Percentiles rank a stretch among this genome's conserved stretches.
These are phyloP conservation scores for Caenorhabditis latens DNA, from an alignment of 1,140 invertebrate species.

Conservation along the genomic window DNA sequence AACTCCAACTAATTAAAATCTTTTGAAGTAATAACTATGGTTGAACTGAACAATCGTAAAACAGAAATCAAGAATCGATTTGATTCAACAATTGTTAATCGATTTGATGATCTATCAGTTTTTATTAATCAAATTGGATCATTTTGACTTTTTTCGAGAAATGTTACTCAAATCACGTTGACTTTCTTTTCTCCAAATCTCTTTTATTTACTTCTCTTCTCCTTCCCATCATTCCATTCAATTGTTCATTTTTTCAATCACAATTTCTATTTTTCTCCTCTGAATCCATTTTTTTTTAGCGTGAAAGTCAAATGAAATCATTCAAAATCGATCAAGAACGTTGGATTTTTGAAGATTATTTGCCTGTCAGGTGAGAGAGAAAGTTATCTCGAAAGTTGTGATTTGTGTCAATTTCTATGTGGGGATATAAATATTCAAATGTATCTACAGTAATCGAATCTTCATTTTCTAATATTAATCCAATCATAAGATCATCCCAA, in stretches of 20 bases:
- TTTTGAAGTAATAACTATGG: too few species aligned
- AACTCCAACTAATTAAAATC: too few species aligned
- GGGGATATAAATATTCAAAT: too few species aligned
- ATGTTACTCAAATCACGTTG: background rate
- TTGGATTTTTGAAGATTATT: slow-evolving; percentile 46
- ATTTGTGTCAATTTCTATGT: background rate
- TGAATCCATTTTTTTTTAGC: slow-evolving; percentile 13
- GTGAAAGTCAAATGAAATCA: slow-evolving; percentile 43
- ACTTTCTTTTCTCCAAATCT: background rate
- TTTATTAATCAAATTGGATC: background rate
- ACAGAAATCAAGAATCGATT: too few species aligned
- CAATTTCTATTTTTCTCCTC: too few species aligned
- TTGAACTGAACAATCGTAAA: too few species aligned
- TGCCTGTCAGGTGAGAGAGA: slow-evolving; percentile 21
- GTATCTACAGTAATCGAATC: too few species aligned
- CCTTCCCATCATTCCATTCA: background rate
- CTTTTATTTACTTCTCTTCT: background rate
- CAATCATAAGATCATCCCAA: background rate
- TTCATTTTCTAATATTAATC: background rate
- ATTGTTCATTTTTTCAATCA: background rate
- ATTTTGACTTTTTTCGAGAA: background rate
- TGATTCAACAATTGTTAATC: too few species aligned
- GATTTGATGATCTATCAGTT: background rate
- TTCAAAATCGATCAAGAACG: slow-evolving; percentile 42
- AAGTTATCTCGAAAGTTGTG: too few species aligned